phyloP scores from a whole-genome alignment of 2,888 invertebrate species.

The Strigamia transsilvanica region DNA sequence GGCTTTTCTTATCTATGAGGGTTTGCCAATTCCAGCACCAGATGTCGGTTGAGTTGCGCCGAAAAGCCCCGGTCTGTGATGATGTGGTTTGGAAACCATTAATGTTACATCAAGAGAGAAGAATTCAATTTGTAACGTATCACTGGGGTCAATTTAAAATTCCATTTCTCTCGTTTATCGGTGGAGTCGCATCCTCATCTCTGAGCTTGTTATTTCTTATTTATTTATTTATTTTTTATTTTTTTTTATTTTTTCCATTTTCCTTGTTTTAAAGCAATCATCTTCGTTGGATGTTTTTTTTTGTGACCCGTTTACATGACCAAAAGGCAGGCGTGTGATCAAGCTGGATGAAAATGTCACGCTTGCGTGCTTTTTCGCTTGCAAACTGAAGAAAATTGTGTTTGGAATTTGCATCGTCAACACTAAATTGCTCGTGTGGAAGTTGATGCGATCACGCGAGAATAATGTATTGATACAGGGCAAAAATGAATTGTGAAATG shows the following conservation, averaged over 20 bases:
- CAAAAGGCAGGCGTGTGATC: not conserved
- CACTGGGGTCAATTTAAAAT: conserved; percentile 53
- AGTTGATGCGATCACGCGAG: not conserved
- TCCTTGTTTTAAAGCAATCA: conserved; percentile 37
- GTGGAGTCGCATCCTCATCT: conserved; percentile 11
- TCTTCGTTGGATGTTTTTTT: not conserved
- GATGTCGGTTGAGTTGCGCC: conserved; percentile 42
- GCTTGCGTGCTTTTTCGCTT: not conserved
- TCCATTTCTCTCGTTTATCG: conserved; percentile 47
- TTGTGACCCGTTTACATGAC: not conserved
- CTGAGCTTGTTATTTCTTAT: not conserved
- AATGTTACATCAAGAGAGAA: conserved; percentile 52
- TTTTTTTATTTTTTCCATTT: not conserved
- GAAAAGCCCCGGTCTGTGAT: conserved; percentile 49
- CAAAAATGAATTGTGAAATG: too few relatives aligned
- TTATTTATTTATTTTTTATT: not conserved
- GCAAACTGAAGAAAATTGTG: not conserved
- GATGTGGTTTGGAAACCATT: conserved; percentile 53
- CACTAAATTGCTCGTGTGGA: conserved; percentile 8
- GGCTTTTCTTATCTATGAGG: not conserved
- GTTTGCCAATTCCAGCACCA: conserved; percentile 47
- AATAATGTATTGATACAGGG: too few relatives aligned
- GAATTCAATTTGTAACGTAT: conserved; percentile 53
- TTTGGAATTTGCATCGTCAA: conserved; percentile 9
- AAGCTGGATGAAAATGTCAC: conserved; percentile 12